Conservation (phyloP, 2,113 vertebrate genomes). For the western clawed frog (Xenopus tropicalis) region DNA sequence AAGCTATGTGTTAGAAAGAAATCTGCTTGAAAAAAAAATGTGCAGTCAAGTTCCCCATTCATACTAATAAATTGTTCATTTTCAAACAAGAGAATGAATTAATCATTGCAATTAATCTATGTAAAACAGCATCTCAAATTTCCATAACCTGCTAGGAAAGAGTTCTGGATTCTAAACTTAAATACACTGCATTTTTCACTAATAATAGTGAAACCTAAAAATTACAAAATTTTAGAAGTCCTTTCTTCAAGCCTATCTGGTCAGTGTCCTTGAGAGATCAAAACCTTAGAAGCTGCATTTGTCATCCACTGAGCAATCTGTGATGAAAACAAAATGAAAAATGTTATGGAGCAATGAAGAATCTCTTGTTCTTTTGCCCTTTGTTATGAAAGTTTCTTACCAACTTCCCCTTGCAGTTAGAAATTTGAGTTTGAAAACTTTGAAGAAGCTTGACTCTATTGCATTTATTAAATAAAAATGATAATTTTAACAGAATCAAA, state of each 20-base stretch:
- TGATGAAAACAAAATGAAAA: slow-evolving; percentile 29
- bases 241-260: slow-evolving; percentile 21
- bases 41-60: slow-evolving; percentile 32
- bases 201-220: slow-evolving; percentile 1
- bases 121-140: slow-evolving; percentile 40
- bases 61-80: slow-evolving; percentile 38
- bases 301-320: slow-evolving; percentile 32
- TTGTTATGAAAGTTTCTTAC: slow-evolving; percentile 31
- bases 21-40: slow-evolving; percentile 27
- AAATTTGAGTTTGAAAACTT: too few species aligned
- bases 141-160: slow-evolving; percentile 23
- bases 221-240: slow-evolving; percentile 22
- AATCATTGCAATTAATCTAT: slow-evolving; percentile 45
- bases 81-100: slow-evolving; percentile 43
- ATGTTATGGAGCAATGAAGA: slow-evolving; percentile 28
- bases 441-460: too few species aligned
- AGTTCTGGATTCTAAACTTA: slow-evolving; percentile 26
- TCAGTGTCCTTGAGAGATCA: slow-evolving; percentile 36
- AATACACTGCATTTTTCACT: slow-evolving; percentile 3
- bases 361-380: slow-evolving; percentile 34
- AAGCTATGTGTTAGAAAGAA: slow-evolving; percentile 32
- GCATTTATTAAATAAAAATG: too few species aligned
- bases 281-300: slow-evolving; percentile 37
- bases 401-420: slow-evolving; percentile 5
- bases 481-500: too few species aligned